Evolutionary conservation across 2,888 invertebrate species (phyloP), one percentile per base, ranked within the genome.

Genomic region (Drosophila subsilvestris): DNA sequence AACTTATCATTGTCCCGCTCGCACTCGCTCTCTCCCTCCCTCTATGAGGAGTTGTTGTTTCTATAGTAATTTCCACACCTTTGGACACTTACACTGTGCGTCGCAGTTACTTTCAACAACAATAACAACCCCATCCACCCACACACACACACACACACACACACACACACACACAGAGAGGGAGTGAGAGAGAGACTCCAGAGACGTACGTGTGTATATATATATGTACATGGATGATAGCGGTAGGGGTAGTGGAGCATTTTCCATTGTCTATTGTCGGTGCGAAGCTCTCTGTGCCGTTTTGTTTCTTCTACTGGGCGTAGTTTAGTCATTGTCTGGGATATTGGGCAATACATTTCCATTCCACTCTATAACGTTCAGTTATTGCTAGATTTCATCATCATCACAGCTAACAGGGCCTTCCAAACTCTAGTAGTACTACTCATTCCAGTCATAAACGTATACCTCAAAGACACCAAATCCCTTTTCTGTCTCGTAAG

Each of bases 221-320:
- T 6, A 1, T 5, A 1, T 32, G 32, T 14, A 32, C 32, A 25
- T 42, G 20, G 25, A 50, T 78, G 69, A 72, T 80, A 75, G 53
- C 66, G 53, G 47, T 54, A 58, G 61, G 51, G 51, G 27, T n/a
- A 27, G 29, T 18, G 49, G 1, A 37, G 17, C 29, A 20, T 32
- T 61, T 66, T 32, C 61, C 82, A 75, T 85, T 83, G 86, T 88
- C 75, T 71, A 66, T 81, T 81, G 78, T 73, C 9, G 54, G 32
- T 1, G 49, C 18, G 14, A 14, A 14, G 37, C 37, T 37, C 37
- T 37, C 14, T 7, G 58, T 47, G 63, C 27, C 71, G n/a, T 75
- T 74, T 74, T 62, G 63, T 22, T 69, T 78, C 74, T 67, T 62
- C 67, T 67, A 63, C 44, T 60, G 44, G 67, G 25, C 58, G 50